Evolutionary conservation across 2,797 vertebrate species (phyloP).

Genomic region (Darevskia nairensis): DNA sequence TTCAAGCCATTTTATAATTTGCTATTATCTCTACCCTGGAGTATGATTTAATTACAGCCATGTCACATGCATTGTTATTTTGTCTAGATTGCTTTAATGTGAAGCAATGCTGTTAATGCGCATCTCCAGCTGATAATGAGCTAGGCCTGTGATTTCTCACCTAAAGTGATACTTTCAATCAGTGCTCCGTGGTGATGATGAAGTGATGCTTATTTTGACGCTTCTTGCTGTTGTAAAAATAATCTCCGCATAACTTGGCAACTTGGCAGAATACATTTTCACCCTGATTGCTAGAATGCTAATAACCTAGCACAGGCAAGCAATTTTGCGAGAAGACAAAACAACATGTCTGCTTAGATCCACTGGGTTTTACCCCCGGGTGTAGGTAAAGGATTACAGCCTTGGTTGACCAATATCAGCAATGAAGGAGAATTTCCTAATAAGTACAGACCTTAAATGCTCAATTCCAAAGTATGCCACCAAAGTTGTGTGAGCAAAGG

Average conservation of each 20-base stretch:
- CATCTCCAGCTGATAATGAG: constrained; percentile 62
- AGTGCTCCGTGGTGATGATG: constrained; percentile 50
- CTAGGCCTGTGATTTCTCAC: constrained; percentile 61
- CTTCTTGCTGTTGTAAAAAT: constrained; percentile 56
- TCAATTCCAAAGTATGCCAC: neutral
- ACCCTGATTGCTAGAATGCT: constrained; percentile 30
- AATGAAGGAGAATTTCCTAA: constrained; percentile 48
- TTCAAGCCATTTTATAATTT: constrained; percentile 64
- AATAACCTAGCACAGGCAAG: constrained; percentile 29
- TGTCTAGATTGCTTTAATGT: constrained; percentile 48
- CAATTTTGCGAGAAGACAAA: constrained; percentile 46
- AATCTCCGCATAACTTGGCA: constrained; percentile 43
- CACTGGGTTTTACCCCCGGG: neutral
- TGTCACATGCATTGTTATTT: constrained; percentile 58
- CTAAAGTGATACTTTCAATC: constrained; percentile 58
- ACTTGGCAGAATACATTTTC: constrained; percentile 52
- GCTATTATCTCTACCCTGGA: constrained; percentile 59
- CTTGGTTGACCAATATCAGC: constrained; percentile 27
- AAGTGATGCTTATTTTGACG: constrained; percentile 56
- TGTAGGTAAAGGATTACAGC: neutral
- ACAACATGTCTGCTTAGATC: neutral
- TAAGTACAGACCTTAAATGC: neutral
- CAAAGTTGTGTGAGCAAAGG: neutral
- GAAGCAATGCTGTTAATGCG: constrained; percentile 55
- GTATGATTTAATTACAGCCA: constrained; percentile 72